Conservation (phyloP, 2,113 vertebrate species). For the Oncorhynchus mykiss region DNA sequence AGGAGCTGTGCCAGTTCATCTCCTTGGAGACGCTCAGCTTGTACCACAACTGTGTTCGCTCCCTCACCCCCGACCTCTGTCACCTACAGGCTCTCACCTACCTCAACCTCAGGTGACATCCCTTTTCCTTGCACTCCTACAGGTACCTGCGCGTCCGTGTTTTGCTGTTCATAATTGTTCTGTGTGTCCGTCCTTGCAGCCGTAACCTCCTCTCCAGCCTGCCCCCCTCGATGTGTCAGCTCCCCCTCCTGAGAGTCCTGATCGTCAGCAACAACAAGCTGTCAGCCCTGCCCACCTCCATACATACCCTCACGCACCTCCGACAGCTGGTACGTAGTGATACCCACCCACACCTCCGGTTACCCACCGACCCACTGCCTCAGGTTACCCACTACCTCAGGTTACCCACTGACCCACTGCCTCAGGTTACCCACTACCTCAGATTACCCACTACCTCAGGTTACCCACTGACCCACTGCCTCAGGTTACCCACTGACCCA, state of each 20-base stretch:
- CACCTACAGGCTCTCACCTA: conserved; percentile 90
- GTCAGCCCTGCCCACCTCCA: conserved; percentile 75
- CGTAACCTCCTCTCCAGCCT: conserved; percentile 86
- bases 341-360: conserved; percentile 64
- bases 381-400: not conserved
- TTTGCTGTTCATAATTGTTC: not conserved
- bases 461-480: no score
- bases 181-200: conserved; percentile 65
- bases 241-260: conserved; percentile 87
- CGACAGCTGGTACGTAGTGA: conserved; percentile 84
- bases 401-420: no score
- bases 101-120: conserved; percentile 69
- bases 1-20: conserved; percentile 85
- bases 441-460: no score
- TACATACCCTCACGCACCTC: conserved; percentile 78
- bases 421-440: no score
- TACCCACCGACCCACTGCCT: not conserved
- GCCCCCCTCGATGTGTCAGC: conserved; percentile 83
- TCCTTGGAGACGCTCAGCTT: conserved; percentile 89
- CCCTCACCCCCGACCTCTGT: conserved; percentile 77
- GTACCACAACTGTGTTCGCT: conserved; percentile 93
- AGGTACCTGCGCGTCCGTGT: not conserved
- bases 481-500: no score
- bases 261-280: conserved; percentile 92
- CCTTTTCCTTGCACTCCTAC: no score